Evolutionary conservation across 2,888 invertebrate genomes (phyloP), one percentile per base, ranked within the genome.

Genomic region (Sarcophaga variegata): DNA sequence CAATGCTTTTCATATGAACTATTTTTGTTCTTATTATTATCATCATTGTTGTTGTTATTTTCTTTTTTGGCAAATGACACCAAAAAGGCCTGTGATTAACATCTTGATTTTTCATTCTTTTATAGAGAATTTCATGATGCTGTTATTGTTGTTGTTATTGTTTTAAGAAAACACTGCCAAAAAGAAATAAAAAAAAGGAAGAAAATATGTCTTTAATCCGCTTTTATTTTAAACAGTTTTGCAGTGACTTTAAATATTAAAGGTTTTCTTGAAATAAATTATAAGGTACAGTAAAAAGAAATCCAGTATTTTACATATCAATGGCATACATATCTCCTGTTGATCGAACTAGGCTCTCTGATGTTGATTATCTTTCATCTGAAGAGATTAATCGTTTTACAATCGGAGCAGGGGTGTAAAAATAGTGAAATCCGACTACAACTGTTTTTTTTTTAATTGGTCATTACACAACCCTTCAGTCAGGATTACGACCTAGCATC

Each of bases 1-100:
- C 84, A 85, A 81, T 85, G 80, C 64, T 45, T 82, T 83, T 62
- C 20, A 62, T 20, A 69, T 45, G n/a, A 11, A 25, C 54, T 69
- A 59, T 71, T 64, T 77, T 47, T 47, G 60, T 45, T 76, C n/a
- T 77, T 20, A 22, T 22, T 25, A 22, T 17, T 37, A 37, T 69
- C 64, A 10, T 64, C 45, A 0, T 45, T 59, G 45, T 20, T 47
- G n/a, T 25, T 20, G 8, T 70, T 22, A 4, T 10, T 20, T 10
- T 20, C 5, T 54, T 47, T 6, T 47, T 45, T 59, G 12, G 27
- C 75, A 80, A 75, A 70, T 64, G 69, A 75, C 64, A 70, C 12
- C 64, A 77, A 77, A 72, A 76, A 59, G 37, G 37, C n/a, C 22
- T 54, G 62, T 74, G 83, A 83, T 83, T 79, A 83, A 79, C 37